phyloP scores from a whole-genome alignment of 2,797 vertebrate genomes.

The Malacoraja senta region DNA sequence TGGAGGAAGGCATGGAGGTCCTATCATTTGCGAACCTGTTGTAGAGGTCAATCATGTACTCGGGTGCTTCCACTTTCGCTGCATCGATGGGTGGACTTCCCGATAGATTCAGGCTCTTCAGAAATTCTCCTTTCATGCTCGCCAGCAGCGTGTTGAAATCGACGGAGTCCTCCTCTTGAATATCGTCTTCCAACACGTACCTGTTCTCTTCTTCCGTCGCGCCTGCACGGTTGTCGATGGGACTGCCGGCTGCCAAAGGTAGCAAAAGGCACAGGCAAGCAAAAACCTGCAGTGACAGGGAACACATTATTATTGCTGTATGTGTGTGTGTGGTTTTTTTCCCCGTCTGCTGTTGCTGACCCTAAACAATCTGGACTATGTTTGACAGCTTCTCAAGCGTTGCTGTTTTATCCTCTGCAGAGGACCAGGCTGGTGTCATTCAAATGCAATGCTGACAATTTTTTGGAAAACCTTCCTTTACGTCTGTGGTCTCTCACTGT shows the following conservation, averaged over 20 bases:
- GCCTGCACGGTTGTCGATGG: constrained; percentile 73
- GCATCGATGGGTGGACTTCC: constrained; percentile 56
- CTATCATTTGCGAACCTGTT: constrained; percentile 88
- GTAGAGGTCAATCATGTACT: constrained; percentile 97
- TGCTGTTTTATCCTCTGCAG: constrained; percentile 58
- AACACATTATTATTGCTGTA: constrained; percentile 64
- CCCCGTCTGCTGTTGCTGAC: constrained; percentile 36
- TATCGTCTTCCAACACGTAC: constrained; percentile 71
- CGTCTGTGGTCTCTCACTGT: constrained; percentile 55
- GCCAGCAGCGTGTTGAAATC: constrained; percentile 77
- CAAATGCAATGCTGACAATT: constrained; percentile 56
- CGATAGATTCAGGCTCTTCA: constrained; percentile 81
- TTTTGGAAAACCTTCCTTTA: constrained; percentile 44
- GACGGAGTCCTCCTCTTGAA: constrained; percentile 67
- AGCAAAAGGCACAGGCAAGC: constrained; percentile 57
- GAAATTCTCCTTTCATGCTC: constrained; percentile 80
- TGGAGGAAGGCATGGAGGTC: constrained; percentile 82
- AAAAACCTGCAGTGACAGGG: constrained; percentile 54
- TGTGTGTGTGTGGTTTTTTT: too few species aligned
- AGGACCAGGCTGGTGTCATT: constrained; percentile 59
- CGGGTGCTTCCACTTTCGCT: constrained; percentile 77
- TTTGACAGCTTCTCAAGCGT: constrained; percentile 16
- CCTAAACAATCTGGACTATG: constrained; percentile 44
- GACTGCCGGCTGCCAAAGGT: constrained; percentile 60
- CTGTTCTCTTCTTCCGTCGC: constrained; percentile 66